Percentiles rank a stretch among this genome's conserved stretches.
Evolutionary conservation across 2,888 invertebrate genomes (phyloP).

Genomic region (Epirrhoe tristata): DNA sequence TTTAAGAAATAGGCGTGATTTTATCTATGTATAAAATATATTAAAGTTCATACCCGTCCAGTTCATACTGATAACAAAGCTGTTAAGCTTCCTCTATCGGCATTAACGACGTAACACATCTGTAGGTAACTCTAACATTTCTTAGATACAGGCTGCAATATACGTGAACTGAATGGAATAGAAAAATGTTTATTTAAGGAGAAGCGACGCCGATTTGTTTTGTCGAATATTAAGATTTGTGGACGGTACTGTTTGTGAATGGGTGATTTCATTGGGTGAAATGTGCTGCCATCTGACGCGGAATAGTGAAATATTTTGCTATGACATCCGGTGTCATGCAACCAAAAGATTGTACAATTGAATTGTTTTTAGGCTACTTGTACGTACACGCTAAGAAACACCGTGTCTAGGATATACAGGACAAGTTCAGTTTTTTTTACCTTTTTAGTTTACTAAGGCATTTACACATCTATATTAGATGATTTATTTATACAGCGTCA

Average conservation of each 20-base stretch:
- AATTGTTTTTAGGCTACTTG: too few relatives aligned
- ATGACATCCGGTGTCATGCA: neutral
- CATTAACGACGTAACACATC: constrained; percentile 44
- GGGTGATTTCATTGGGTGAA: constrained; percentile 32
- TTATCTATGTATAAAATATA: too few relatives aligned
- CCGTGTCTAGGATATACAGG: too few relatives aligned
- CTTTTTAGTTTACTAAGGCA: too few relatives aligned
- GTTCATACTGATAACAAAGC: neutral
- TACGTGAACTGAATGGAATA: constrained; percentile 63
- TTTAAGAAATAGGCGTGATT: too few relatives aligned
- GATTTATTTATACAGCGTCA: too few relatives aligned
- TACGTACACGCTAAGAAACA: too few relatives aligned
- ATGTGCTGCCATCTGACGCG: constrained; percentile 2
- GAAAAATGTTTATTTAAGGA: constrained; percentile 55
- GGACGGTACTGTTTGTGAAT: constrained; percentile 35
- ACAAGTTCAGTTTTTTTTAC: too few relatives aligned
- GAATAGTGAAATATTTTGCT: constrained; percentile 8
- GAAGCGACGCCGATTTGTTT: constrained; percentile 43
- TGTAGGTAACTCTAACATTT: constrained; percentile 46
- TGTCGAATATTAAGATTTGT: constrained; percentile 41
- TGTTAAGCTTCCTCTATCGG: constrained; percentile 35
- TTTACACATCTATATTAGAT: too few relatives aligned
- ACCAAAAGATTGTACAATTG: neutral
- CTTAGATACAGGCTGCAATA: constrained; percentile 57
- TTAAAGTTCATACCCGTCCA: neutral